Conservation (phyloP, 1,140 invertebrate genomes). For the Globodera rostochiensis region DNA sequence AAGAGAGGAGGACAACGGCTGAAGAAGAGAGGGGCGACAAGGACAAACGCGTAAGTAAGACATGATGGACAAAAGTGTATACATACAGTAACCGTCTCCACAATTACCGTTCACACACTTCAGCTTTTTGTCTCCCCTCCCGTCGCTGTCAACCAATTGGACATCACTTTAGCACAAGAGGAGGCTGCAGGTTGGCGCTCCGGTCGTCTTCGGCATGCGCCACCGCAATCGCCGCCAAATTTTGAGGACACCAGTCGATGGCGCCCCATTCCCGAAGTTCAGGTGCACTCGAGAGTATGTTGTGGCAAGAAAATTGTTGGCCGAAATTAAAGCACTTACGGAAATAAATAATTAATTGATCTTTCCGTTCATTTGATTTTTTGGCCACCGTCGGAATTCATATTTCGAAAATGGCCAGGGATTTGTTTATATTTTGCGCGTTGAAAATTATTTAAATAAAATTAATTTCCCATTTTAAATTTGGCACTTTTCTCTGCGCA, state of each 20-base stretch:
- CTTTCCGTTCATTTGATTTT: too few species aligned
- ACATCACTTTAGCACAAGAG: neutral
- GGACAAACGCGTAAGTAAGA: neutral
- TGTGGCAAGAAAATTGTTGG: neutral
- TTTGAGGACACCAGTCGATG: neutral
- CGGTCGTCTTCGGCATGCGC: slow-evolving; percentile 1
- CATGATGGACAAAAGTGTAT: neutral
- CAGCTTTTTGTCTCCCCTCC: neutral
- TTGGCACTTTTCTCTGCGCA: too few species aligned
- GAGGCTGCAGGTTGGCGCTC: neutral
- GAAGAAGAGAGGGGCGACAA: slow-evolving; percentile 2
- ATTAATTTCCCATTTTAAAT: too few species aligned
- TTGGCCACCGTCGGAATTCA: too few species aligned
- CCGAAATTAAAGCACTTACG: neutral
- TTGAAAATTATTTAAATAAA: too few species aligned
- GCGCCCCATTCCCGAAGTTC: slow-evolving; percentile 2
- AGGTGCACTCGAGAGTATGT: neutral
- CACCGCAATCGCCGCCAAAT: neutral
- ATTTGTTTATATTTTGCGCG: too few species aligned
- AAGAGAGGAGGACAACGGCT: neutral
- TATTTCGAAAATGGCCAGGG: too few species aligned
- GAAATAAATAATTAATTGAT: neutral
- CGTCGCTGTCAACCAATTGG: slow-evolving; percentile 11
- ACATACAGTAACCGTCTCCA: neutral
- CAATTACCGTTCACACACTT: neutral